Evolutionary conservation across 2,113 vertebrate species (phyloP).

Genomic region (Stegastes partitus): DNA sequence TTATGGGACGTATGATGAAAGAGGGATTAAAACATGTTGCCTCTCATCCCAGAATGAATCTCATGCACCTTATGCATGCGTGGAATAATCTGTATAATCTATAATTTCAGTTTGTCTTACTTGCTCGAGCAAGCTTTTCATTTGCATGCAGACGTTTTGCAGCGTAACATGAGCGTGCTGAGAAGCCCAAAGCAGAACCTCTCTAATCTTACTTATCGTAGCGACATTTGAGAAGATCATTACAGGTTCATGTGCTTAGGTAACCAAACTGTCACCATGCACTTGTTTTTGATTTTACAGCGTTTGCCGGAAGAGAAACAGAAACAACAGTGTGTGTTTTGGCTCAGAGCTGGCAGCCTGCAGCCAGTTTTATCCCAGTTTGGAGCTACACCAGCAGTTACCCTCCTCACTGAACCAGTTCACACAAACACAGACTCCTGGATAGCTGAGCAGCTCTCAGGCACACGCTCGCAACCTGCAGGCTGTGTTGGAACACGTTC

Average conservation of each 20-base stretch:
- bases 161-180: not conserved
- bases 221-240: not conserved
- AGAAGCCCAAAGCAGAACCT: not conserved
- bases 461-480: conserved; percentile 33
- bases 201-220: not conserved
- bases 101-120: no score
- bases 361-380: conserved; percentile 24
- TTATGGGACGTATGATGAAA: conserved; percentile 30
- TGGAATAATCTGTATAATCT: no score
- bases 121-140: not conserved
- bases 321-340: conserved; percentile 10
- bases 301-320: conserved; percentile 1
- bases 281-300: conserved; percentile 11
- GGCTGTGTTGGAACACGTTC: conserved; percentile 50
- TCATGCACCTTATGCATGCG: not conserved
- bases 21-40: conserved; percentile 33
- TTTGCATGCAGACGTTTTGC: not conserved
- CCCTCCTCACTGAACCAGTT: conserved; percentile 43
- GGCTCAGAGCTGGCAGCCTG: conserved; percentile 1
- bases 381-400: conserved; percentile 22
- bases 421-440: conserved; percentile 26
- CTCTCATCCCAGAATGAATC: conserved; percentile 18
- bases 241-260: not conserved
- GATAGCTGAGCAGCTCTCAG: conserved; percentile 25
- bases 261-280: not conserved